Evolutionary conservation across 2,888 invertebrate genomes (phyloP).

Genomic region (Rotaria magnacalcarata): DNA sequence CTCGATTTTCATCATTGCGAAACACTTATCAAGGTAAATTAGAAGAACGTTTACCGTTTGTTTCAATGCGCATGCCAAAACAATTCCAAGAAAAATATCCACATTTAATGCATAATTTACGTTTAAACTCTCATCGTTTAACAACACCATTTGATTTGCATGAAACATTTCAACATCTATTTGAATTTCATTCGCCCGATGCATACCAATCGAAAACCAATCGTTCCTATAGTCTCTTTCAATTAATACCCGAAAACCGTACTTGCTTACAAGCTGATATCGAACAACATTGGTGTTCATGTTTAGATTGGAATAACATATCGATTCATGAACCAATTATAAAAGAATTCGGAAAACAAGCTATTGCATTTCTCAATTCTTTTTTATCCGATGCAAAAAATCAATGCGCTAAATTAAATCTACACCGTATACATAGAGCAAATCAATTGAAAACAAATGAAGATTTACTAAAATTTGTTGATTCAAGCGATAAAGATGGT

Average conservation of each 20-base stretch:
- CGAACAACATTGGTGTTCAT: conserved; percentile 92
- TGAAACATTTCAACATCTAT: conserved; percentile 70
- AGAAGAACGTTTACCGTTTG: conserved; percentile 82
- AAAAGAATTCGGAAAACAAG: conserved; percentile 63
- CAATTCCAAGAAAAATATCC: conserved; percentile 52
- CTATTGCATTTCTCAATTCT: conserved; percentile 68
- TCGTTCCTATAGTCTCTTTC: conserved; percentile 42
- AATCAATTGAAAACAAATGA: conserved; percentile 60
- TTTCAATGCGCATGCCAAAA: conserved; percentile 73
- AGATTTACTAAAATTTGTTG: conserved; percentile 49
- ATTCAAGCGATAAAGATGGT: conserved; percentile 56
- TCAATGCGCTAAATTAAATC: conserved; percentile 60
- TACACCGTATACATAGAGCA: conserved; percentile 68
- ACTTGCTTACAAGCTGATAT: conserved; percentile 82
- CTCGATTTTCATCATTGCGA: conserved; percentile 72
- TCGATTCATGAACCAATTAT: conserved; percentile 64
- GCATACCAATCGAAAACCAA: neutral
- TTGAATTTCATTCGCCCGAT: conserved; percentile 59
- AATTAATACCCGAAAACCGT: conserved; percentile 65
- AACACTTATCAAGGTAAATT: conserved; percentile 82
- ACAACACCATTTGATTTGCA: conserved; percentile 85
- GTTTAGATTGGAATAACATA: conserved; percentile 75
- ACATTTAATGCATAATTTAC: conserved; percentile 41
- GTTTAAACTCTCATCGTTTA: conserved; percentile 59
- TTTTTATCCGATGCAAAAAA: conserved; percentile 61